phyloP scores from a whole-genome alignment of 2,113 vertebrate species.

The Neogobius melanostomus region DNA sequence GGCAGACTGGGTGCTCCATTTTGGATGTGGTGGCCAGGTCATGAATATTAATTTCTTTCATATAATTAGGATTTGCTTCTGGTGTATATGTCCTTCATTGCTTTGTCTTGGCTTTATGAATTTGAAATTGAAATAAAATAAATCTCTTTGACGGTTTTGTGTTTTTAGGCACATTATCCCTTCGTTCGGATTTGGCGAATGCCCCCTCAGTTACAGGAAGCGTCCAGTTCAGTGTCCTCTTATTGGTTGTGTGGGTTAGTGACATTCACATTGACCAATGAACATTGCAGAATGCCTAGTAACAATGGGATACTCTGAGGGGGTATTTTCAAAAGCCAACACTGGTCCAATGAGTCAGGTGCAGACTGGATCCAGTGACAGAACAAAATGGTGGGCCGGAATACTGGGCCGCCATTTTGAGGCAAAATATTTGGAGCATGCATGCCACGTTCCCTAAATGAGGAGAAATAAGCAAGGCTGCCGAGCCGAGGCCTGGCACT shows the following conservation, averaged over 20 bases:
- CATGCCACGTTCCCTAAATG: conserved; percentile 51
- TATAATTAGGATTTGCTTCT: conserved; percentile 23
- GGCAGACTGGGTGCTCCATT: conserved; percentile 51
- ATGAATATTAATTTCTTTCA: conserved; percentile 71
- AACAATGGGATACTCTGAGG: conserved; percentile 55
- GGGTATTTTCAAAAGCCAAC: conserved; percentile 64
- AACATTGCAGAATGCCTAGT: conserved; percentile 50
- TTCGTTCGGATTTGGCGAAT: conserved; percentile 50
- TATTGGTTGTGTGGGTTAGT: conserved; percentile 60
- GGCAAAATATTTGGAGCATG: conserved; percentile 59
- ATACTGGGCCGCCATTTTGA: conserved; percentile 70
- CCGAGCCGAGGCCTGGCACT: conserved; percentile 26
- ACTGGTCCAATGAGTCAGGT: conserved; percentile 66
- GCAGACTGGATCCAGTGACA: conserved; percentile 56
- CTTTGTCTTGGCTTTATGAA: conserved; percentile 25
- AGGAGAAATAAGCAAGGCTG: conserved; percentile 42
- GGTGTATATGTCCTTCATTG: not conserved
- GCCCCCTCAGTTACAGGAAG: conserved; percentile 60
- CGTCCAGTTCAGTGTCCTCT: conserved; percentile 37
- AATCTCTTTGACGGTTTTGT: conserved; percentile 28
- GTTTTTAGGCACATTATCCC: conserved; percentile 28
- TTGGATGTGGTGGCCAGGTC: conserved; percentile 61
- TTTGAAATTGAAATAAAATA: conserved; percentile 9
- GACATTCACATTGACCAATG: conserved; percentile 53
- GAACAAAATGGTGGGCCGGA: conserved; percentile 71